phyloP scores from a whole-genome alignment of 2,113 vertebrate species.

The Clupea harengus region DNA sequence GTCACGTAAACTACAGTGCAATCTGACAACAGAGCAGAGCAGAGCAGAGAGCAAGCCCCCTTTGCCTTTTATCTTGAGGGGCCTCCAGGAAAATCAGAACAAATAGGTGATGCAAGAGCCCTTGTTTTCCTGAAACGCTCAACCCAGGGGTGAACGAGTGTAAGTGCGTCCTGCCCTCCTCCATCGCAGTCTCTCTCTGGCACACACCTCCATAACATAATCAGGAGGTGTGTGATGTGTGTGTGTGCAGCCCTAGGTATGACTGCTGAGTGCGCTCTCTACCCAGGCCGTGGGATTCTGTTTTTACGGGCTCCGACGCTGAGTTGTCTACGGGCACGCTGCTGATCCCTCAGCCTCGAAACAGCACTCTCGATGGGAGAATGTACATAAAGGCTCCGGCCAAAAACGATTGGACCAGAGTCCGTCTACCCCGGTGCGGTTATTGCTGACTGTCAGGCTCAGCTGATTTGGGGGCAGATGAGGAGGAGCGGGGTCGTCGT shows the following conservation, averaged over 20 bases:
- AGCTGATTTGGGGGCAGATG: background rate
- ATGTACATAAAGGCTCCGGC: slow-evolving; percentile 27
- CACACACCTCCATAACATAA: background rate
- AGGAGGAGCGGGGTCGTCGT: background rate
- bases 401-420: slow-evolving; percentile 48
- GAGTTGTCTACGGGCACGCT: slow-evolving; percentile 16
- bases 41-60: background rate
- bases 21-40: background rate
- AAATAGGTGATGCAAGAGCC: slow-evolving; percentile 53
- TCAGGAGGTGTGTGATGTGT: background rate
- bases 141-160: slow-evolving; percentile 29
- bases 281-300: background rate
- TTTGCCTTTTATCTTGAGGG: background rate
- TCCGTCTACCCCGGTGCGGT: slow-evolving; percentile 51
- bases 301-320: slow-evolving; percentile 36
- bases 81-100: slow-evolving; percentile 8
- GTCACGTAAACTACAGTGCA: background rate
- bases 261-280: background rate
- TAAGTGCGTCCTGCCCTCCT: background rate
- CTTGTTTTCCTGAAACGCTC: slow-evolving; percentile 44
- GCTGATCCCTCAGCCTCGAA: slow-evolving; percentile 43
- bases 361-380: slow-evolving; percentile 42
- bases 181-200: background rate
- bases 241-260: background rate
- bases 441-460: slow-evolving; percentile 47